Evolutionary conservation across 1,140 invertebrate species (phyloP).

Genomic region (Drosophila novamexicana): DNA sequence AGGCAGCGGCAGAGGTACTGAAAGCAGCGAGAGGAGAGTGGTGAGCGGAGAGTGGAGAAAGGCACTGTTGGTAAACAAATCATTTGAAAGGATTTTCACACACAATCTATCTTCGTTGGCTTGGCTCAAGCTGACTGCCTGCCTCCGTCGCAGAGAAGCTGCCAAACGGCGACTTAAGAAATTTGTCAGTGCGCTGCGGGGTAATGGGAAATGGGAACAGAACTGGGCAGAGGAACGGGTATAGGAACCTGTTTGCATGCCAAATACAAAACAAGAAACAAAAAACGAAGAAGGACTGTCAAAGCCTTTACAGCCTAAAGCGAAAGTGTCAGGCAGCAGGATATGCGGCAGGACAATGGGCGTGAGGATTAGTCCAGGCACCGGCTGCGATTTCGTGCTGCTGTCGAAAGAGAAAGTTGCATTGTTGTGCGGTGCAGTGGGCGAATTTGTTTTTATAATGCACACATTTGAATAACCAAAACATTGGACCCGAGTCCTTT

Average conservation of each 20-base stretch:
- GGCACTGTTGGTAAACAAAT: slow-evolving; percentile 81
- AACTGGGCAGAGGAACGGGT: slow-evolving; percentile 9
- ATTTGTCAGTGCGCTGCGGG: slow-evolving; percentile 52
- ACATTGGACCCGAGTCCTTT: slow-evolving; percentile 38
- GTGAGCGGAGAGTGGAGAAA: slow-evolving; percentile 36
- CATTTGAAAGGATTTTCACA: slow-evolving; percentile 83
- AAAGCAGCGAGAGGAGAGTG: slow-evolving; percentile 30
- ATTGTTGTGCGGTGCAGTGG: slow-evolving; percentile 32
- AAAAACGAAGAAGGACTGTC: background rate
- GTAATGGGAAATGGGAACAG: background rate
- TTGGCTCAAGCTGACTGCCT: slow-evolving; percentile 23
- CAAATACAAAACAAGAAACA: slow-evolving; percentile 2
- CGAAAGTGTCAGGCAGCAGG: slow-evolving; percentile 40
- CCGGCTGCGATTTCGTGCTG: slow-evolving; percentile 23
- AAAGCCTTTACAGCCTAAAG: slow-evolving; percentile 36
- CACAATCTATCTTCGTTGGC: slow-evolving; percentile 77
- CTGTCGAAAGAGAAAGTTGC: slow-evolving; percentile 71
- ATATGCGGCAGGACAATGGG: slow-evolving; percentile 49
- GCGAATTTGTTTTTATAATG: slow-evolving; percentile 46
- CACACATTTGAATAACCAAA: slow-evolving; percentile 67
- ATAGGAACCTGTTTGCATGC: slow-evolving; percentile 41
- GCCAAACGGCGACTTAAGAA: slow-evolving; percentile 45
- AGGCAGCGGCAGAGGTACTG: slow-evolving; percentile 17
- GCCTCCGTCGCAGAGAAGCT: slow-evolving; percentile 17
- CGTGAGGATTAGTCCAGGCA: slow-evolving; percentile 48